These are phyloP conservation scores for Andrena fulva DNA, from an alignment of 2,888 invertebrate species.

Conservation along the genomic window DNA sequence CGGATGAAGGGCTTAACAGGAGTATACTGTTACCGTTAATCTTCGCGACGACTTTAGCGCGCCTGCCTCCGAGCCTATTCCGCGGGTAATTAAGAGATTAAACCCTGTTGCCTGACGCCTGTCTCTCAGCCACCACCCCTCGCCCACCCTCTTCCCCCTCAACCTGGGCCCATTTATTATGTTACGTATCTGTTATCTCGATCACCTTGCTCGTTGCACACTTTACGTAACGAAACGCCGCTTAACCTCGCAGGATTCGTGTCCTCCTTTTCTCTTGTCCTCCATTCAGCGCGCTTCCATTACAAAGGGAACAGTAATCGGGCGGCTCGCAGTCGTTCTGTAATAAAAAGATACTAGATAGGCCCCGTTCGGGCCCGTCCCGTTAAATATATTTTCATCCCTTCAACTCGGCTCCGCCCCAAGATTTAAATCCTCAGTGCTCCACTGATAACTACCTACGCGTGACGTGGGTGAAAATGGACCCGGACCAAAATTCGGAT, in stretches of 20 bases:
- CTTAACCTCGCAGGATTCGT: background rate
- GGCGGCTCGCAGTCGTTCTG: no score
- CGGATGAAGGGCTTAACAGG: conserved; percentile 81
- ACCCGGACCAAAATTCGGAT: no score
- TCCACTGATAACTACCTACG: no score
- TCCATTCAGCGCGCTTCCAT: no score
- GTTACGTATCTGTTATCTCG: conserved; percentile 64
- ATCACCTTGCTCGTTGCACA: conserved; percentile 69
- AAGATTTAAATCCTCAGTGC: no score
- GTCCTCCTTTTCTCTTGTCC: background rate
- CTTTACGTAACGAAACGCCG: conserved; percentile 41
- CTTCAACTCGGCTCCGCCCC: no score
- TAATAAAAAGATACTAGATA: no score
- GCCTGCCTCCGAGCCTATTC: conserved; percentile 65
- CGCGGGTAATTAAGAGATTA: conserved; percentile 83
- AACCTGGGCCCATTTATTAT: conserved; percentile 20
- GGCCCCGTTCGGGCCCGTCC: no score
- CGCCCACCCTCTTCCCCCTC: conserved; percentile 16
- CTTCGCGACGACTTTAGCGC: conserved; percentile 72
- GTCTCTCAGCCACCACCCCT: conserved; percentile 42
- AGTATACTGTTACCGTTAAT: conserved; percentile 80
- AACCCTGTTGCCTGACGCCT: conserved; percentile 80
- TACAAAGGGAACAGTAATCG: no score
- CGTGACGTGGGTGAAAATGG: no score
- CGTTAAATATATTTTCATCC: no score